phyloP scores from a whole-genome alignment of 2,797 vertebrate species.

The Myoxocephalus aenaeus region DNA sequence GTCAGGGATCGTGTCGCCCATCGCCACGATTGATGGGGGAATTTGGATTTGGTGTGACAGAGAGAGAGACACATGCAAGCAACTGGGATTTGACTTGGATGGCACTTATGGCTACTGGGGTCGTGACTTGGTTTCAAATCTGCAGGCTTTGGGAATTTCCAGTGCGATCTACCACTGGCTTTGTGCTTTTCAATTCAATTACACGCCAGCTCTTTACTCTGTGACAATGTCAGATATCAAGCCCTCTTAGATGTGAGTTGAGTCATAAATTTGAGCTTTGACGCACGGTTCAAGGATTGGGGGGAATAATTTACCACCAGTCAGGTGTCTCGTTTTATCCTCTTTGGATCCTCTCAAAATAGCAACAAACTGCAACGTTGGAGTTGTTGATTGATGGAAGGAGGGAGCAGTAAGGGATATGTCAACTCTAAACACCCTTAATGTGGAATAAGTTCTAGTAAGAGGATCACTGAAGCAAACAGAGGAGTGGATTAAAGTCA shows the following conservation, averaged over 20 bases:
- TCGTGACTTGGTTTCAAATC: slow-evolving; percentile 83
- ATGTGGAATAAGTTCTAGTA: slow-evolving; percentile 77
- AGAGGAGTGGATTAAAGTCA: slow-evolving; percentile 70
- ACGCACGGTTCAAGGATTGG: slow-evolving; percentile 67
- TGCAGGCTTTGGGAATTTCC: slow-evolving; percentile 72
- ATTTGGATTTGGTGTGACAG: slow-evolving; percentile 78
- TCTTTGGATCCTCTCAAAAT: slow-evolving; percentile 72
- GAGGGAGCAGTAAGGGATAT: slow-evolving; percentile 55
- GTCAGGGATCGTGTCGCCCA: slow-evolving; percentile 81
- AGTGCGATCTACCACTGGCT: slow-evolving; percentile 69
- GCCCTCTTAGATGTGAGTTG: slow-evolving; percentile 76
- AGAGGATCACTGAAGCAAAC: slow-evolving; percentile 75
- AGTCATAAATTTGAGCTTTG: slow-evolving; percentile 77
- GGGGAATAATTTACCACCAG: slow-evolving; percentile 74
- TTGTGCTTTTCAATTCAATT: slow-evolving; percentile 84
- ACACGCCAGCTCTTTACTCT: slow-evolving; percentile 73
- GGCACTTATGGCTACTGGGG: slow-evolving; percentile 74
- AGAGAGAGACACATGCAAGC: slow-evolving; percentile 74
- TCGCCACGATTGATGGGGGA: slow-evolving; percentile 77
- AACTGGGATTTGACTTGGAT: slow-evolving; percentile 81
- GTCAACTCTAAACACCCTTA: slow-evolving; percentile 72
- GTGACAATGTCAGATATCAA: slow-evolving; percentile 74
- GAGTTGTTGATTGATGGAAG: slow-evolving; percentile 55
- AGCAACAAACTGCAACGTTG: slow-evolving; percentile 57
- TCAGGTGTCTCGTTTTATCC: slow-evolving; percentile 73